These are phyloP conservation scores for Gallinago paraguaiae DNA, from an alignment of 2,113 vertebrate species.

Conservation along the genomic window DNA sequence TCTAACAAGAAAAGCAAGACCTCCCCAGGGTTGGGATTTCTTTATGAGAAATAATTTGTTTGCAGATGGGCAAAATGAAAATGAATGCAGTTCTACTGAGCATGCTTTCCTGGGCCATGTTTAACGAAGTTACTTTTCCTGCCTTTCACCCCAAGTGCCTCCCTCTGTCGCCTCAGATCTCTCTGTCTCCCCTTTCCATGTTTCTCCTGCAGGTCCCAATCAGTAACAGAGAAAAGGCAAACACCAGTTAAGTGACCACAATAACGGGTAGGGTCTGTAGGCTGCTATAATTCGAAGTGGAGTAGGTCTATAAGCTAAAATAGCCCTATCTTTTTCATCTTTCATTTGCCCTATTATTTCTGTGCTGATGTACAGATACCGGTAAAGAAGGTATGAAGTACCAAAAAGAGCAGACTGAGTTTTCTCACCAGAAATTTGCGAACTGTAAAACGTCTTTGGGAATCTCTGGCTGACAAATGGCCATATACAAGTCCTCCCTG, in stretches of 20 bases:
- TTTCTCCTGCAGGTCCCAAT: background rate
- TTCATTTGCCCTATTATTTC: background rate
- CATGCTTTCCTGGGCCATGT: background rate
- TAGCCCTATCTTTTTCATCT: background rate
- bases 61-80: background rate
- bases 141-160: background rate
- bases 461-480: background rate
- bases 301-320: background rate
- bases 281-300: background rate
- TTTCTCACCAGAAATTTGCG: background rate
- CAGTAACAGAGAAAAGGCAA: background rate
- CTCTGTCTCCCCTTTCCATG: background rate
- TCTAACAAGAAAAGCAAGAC: background rate
- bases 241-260: background rate
- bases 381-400: background rate
- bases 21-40: background rate
- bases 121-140: background rate
- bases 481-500: background rate
- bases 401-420: background rate
- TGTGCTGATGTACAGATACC: background rate
- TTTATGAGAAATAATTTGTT: background rate
- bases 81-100: background rate
- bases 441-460: background rate
- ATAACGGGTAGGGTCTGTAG: background rate
- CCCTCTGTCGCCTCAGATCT: background rate